Evolutionary conservation across 2,888 invertebrate species (phyloP).

Genomic region (Sarcophaga carnaria): DNA sequence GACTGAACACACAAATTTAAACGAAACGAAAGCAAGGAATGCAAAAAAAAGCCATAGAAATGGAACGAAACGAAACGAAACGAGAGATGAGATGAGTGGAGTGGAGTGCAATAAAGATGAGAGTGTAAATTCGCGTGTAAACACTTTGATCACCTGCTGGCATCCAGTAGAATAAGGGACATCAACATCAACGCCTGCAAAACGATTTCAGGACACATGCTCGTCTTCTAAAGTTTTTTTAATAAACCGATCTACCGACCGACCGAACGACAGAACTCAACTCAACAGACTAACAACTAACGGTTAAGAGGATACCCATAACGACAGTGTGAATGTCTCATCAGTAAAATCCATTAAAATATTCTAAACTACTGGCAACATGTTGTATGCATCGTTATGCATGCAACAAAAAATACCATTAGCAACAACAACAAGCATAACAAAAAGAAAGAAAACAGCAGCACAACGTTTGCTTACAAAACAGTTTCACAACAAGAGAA

Average conservation of each 20-base stretch:
- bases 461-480: constrained; percentile 66
- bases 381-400: background rate
- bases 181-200: constrained; percentile 66
- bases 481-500: constrained; percentile 67
- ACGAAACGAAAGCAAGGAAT: constrained; percentile 70
- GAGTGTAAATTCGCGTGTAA: constrained; percentile 82
- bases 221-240: background rate
- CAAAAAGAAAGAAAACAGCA: constrained; percentile 43
- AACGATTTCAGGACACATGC: constrained; percentile 17
- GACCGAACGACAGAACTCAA: background rate
- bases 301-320: constrained; percentile 29
- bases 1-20: constrained; percentile 54
- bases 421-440: constrained; percentile 56
- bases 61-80: too few species aligned
- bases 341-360: constrained; percentile 30
- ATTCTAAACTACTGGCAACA: background rate
- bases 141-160: constrained; percentile 82
- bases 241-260: constrained; percentile 5
- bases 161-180: constrained; percentile 63
- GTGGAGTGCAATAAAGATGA: constrained; percentile 72
- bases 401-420: constrained; percentile 16
- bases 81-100: too few species aligned
- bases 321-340: background rate
- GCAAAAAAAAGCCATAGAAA: too few species aligned
- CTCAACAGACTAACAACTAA: constrained; percentile 32